Percentiles rank a stretch among this genome's conserved stretches.
phyloP scores from a whole-genome alignment of 2,888 invertebrate genomes.

The Furcula furcula region DNA sequence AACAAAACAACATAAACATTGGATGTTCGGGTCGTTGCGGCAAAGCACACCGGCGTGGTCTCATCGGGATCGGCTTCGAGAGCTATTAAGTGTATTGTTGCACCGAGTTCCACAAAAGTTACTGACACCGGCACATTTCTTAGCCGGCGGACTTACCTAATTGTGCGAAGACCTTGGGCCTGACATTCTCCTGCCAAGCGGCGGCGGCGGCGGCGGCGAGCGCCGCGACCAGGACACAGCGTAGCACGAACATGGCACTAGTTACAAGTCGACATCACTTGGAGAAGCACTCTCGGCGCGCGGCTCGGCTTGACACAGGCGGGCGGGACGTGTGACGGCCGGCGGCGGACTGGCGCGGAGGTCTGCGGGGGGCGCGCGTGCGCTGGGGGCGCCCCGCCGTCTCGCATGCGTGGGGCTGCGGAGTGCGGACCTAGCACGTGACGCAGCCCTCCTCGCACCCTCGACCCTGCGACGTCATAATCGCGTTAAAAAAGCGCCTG shows the following conservation, averaged over 20 bases:
- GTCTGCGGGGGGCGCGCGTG: constrained; percentile 59
- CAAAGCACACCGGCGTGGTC: constrained; percentile 43
- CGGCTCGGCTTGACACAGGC: constrained; percentile 40
- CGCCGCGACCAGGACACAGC: constrained; percentile 77
- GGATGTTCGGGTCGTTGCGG: constrained; percentile 34
- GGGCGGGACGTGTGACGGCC: constrained; percentile 76
- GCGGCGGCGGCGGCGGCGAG: constrained; percentile 80
- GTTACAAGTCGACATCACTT: constrained; percentile 79
- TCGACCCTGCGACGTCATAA: constrained; percentile 76
- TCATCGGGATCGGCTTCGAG: constrained; percentile 42
- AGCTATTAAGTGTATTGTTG: constrained; percentile 61
- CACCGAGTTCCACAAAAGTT: constrained; percentile 57
- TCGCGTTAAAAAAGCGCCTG: constrained; percentile 77
- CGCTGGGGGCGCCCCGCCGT: constrained; percentile 75
- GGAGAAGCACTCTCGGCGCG: constrained; percentile 68
- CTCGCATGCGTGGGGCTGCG: constrained; percentile 81
- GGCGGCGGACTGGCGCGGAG: constrained; percentile 77
- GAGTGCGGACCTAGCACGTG: constrained; percentile 80
- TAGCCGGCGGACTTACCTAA: constrained; percentile 86
- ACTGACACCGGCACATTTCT: constrained; percentile 52
- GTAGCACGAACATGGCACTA: constrained; percentile 79
- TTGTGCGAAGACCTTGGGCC: constrained; percentile 96
- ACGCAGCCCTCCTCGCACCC: constrained; percentile 79
- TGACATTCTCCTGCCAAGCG: constrained; percentile 95
- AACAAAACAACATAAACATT: constrained; percentile 74